A percentile compares a stretch with the other conserved stretches of the same genome.
phyloP scores from a whole-genome alignment of 92 coral and sea anemone species.

The Pocillopora grandis region DNA sequence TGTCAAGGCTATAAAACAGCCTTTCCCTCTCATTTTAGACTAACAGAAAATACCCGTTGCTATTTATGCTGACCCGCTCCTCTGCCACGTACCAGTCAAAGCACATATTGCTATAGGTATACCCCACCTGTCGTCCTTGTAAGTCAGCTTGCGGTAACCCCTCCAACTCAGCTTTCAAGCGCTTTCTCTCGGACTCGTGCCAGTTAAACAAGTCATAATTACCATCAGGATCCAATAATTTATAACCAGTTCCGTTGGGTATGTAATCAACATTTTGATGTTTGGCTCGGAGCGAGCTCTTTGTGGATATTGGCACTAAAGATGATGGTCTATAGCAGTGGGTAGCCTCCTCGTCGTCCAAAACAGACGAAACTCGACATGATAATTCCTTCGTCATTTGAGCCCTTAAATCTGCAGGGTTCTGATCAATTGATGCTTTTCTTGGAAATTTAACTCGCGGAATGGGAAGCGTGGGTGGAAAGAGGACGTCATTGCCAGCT shows the following conservation, averaged over 20 bases:
- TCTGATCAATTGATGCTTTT: slow-evolving; percentile 24
- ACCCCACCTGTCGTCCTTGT: slow-evolving; percentile 31
- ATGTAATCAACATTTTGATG: not conserved
- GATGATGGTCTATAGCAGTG: slow-evolving; percentile 35
- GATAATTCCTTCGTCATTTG: slow-evolving; percentile 49
- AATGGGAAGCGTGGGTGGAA: slow-evolving; percentile 12
- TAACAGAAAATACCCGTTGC: too few relatives aligned
- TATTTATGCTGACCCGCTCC: too few relatives aligned
- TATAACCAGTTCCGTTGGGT: not conserved
- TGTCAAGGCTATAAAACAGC: too few relatives aligned
- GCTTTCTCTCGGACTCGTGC: too few relatives aligned
- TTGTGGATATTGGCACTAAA: slow-evolving; percentile 16
- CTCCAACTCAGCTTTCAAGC: too few relatives aligned
- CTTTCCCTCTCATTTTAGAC: too few relatives aligned
- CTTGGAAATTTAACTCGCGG: slow-evolving; percentile 48
- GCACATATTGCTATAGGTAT: not conserved
- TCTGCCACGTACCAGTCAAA: too few relatives aligned
- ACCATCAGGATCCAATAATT: slow-evolving; percentile 20
- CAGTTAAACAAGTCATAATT: slow-evolving; percentile 29
- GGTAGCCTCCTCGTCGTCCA: not conserved
- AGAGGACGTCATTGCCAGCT: not conserved
- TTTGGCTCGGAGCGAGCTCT: not conserved
- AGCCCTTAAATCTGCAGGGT: slow-evolving; percentile 41
- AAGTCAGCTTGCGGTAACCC: too few relatives aligned
- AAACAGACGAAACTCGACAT: slow-evolving; percentile 23